phyloP scores from a whole-genome alignment of 1,140 invertebrate species.

The Magallana angulata region DNA sequence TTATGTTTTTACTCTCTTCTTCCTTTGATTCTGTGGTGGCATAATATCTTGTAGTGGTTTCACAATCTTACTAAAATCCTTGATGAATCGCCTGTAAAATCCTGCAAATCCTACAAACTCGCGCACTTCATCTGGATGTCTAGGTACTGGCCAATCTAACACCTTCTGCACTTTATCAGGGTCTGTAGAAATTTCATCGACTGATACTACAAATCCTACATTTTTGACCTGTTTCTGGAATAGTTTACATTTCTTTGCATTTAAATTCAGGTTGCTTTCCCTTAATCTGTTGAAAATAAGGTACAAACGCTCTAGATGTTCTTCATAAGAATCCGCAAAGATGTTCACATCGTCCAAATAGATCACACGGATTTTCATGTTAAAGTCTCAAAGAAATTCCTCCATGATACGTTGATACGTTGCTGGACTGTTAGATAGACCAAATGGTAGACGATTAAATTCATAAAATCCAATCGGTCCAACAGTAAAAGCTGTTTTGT shows the following conservation, averaged over 20 bases:
- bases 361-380: conserved; percentile 41
- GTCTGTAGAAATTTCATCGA: conserved; percentile 63
- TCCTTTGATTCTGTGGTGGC: neutral
- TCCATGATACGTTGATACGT: conserved; percentile 57
- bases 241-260: conserved; percentile 74
- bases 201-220: conserved; percentile 63
- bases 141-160: conserved; percentile 67
- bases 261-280: conserved; percentile 52
- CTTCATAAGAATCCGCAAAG: conserved; percentile 36
- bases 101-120: conserved; percentile 68
- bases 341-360: conserved; percentile 24
- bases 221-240: conserved; percentile 63
- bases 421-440: conserved; percentile 52
- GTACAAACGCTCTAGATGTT: conserved; percentile 50
- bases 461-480: conserved; percentile 48
- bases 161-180: conserved; percentile 69
- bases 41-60: conserved; percentile 74
- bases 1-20: neutral
- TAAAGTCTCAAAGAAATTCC: conserved; percentile 39
- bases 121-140: conserved; percentile 64
- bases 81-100: conserved; percentile 76
- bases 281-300: conserved; percentile 42
- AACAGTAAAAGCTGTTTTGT: conserved; percentile 42
- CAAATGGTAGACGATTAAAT: conserved; percentile 49
- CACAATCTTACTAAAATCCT: conserved; percentile 70